phyloP scores from a whole-genome alignment of 1,140 invertebrate genomes.

The Drosophila kanapiae region DNA sequence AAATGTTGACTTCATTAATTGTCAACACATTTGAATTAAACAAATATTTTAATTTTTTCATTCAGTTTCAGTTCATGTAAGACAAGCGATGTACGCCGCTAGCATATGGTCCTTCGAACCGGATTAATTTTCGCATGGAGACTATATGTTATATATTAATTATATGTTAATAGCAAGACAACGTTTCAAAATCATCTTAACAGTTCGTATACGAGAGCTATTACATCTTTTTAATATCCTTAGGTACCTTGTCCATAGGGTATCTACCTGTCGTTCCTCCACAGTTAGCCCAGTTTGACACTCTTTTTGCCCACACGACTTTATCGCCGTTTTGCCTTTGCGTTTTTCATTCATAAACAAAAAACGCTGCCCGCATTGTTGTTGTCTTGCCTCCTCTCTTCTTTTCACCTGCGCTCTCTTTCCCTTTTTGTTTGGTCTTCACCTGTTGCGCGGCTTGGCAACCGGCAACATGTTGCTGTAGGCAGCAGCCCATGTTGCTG shows the following conservation, averaged over 20 bases:
- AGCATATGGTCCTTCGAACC: too few species aligned
- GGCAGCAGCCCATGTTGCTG: constrained; percentile 24
- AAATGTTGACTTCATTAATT: too few species aligned
- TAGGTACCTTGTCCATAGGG: neutral
- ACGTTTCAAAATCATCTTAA: neutral
- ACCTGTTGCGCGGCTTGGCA: constrained; percentile 60
- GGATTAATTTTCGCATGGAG: too few species aligned
- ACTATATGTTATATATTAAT: too few species aligned
- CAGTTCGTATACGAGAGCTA: too few species aligned
- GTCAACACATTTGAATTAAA: too few species aligned
- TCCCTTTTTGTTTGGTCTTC: constrained; percentile 34
- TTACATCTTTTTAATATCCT: neutral
- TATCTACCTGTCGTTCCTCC: neutral
- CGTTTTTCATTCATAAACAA: constrained; percentile 79
- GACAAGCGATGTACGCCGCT: too few species aligned
- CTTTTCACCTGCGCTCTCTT: constrained; percentile 3
- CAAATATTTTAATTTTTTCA: too few species aligned
- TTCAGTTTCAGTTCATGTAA: too few species aligned
- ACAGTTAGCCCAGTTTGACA: constrained; percentile 19
- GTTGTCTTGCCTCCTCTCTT: constrained; percentile 17
- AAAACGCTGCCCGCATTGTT: constrained; percentile 56
- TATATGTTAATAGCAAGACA: too few species aligned
- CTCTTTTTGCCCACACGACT: constrained; percentile 57
- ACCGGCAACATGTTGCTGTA: constrained; percentile 44
- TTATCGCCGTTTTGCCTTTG: constrained; percentile 71